Conservation (phyloP, 2,888 invertebrate genomes). For the Catocala sponsa region DNA sequence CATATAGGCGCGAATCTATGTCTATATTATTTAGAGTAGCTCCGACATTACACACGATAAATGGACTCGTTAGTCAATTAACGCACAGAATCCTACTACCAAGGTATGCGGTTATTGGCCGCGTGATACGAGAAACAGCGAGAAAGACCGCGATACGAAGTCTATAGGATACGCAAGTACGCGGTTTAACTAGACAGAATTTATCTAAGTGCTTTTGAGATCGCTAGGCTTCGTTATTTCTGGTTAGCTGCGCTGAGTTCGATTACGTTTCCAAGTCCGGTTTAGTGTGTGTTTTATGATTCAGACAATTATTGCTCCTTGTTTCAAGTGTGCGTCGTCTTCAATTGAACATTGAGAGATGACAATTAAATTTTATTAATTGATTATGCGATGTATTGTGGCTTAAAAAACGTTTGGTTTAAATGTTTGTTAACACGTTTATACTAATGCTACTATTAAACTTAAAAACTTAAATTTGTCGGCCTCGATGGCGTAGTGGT, state of each 20-base stretch:
- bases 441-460: too few relatives aligned
- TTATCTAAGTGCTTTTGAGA: conserved; percentile 75
- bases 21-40: conserved; percentile 18
- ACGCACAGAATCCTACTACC: conserved; percentile 69
- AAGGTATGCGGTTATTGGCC: conserved; percentile 59
- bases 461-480: too few relatives aligned
- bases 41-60: conserved; percentile 57
- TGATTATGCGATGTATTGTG: not conserved
- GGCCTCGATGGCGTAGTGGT: too few relatives aligned
- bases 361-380: conserved; percentile 10
- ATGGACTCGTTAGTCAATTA: conserved; percentile 72
- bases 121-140: conserved; percentile 53
- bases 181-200: conserved; percentile 62
- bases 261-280: conserved; percentile 42
- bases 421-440: not conserved
- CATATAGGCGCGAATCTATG: not conserved
- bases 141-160: conserved; percentile 58
- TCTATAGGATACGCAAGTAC: conserved; percentile 47
- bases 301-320: conserved; percentile 41
- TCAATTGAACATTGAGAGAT: conserved; percentile 3
- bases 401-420: not conserved
- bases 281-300: conserved; percentile 40
- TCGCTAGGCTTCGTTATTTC: conserved; percentile 57
- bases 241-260: conserved; percentile 37
- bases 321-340: conserved; percentile 19